These are phyloP conservation scores for Ctenopoma kingsleyae DNA, from an alignment of 2,797 vertebrate genomes.

Conservation along the genomic window DNA sequence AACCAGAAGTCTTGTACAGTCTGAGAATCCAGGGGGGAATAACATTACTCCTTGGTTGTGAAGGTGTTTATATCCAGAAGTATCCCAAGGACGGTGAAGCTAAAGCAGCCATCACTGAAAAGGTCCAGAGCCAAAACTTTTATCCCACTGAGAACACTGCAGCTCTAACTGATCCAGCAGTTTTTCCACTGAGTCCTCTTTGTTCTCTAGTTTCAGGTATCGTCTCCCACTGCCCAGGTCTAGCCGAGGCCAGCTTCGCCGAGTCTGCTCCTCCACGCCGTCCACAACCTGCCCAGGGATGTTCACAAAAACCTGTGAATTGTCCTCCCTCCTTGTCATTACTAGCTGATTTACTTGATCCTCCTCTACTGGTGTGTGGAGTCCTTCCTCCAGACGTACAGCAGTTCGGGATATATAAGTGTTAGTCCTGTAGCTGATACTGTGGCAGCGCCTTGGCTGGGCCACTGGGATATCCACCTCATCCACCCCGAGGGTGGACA, in stretches of 20 bases:
- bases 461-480: slow-evolving; percentile 49
- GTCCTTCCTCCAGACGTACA: slow-evolving; percentile 19
- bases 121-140: slow-evolving; percentile 79
- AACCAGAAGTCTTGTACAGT: slow-evolving; percentile 22
- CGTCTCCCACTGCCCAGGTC: slow-evolving; percentile 84
- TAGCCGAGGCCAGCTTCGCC: slow-evolving; percentile 92
- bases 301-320: slow-evolving; percentile 78
- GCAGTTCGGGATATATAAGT: slow-evolving; percentile 30
- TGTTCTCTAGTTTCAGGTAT: slow-evolving; percentile 89
- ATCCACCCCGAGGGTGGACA: slow-evolving; percentile 71
- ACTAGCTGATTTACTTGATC: neutral
- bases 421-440: slow-evolving; percentile 77
- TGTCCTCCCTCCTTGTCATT: slow-evolving; percentile 40
- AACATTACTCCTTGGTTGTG: neutral
- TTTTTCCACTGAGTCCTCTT: slow-evolving; percentile 86
- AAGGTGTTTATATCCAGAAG: slow-evolving; percentile 3
- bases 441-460: slow-evolving; percentile 70
- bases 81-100: slow-evolving; percentile 10
- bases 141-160: slow-evolving; percentile 73
- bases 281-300: slow-evolving; percentile 73
- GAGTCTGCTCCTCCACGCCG: slow-evolving; percentile 82
- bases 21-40: slow-evolving; percentile 40
- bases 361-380: slow-evolving; percentile 5
- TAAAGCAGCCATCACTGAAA: slow-evolving; percentile 71
- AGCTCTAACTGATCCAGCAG: slow-evolving; percentile 84